Percentiles rank a stretch among this genome's conserved stretches.
Evolutionary conservation across 53 echinoderm and acorn worm genomes (phyloP).

Genomic region (Henricia sp.): DNA sequence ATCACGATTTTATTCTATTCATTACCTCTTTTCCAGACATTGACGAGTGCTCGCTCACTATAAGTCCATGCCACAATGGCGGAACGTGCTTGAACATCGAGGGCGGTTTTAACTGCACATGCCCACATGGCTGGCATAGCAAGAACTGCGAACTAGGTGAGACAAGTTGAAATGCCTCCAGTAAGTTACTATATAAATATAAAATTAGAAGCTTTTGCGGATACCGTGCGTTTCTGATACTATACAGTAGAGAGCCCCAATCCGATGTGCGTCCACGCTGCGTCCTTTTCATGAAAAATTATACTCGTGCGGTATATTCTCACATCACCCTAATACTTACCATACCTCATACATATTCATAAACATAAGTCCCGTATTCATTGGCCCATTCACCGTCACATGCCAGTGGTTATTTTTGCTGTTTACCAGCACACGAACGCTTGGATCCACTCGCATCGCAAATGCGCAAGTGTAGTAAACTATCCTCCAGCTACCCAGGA

Average conservation of each 20-base stretch:
- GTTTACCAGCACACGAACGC: no score
- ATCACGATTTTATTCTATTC: no score
- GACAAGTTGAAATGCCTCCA: not conserved
- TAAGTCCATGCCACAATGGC: conserved; percentile 69
- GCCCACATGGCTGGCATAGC: conserved; percentile 73
- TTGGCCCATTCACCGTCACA: not conserved
- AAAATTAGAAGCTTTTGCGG: no score
- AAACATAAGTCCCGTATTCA: not conserved
- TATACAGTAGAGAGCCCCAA: not conserved
- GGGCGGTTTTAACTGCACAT: conserved; percentile 78
- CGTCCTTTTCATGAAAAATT: not conserved
- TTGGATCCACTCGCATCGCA: no score
- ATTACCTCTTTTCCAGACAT: conserved; percentile 67
- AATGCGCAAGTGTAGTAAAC: no score
- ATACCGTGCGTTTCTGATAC: no score
- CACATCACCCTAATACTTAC: no score
- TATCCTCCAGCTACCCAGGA: no score
- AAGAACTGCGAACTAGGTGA: conserved; percentile 74
- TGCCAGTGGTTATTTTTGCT: no score
- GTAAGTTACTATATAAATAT: not conserved
- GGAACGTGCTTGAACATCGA: conserved; percentile 73
- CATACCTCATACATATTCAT: no score
- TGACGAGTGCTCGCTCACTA: conserved; percentile 66
- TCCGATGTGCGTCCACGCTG: no score
- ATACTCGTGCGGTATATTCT: no score